Conservation (phyloP, 2,888 invertebrate species). For the Octonoba sinensis region DNA sequence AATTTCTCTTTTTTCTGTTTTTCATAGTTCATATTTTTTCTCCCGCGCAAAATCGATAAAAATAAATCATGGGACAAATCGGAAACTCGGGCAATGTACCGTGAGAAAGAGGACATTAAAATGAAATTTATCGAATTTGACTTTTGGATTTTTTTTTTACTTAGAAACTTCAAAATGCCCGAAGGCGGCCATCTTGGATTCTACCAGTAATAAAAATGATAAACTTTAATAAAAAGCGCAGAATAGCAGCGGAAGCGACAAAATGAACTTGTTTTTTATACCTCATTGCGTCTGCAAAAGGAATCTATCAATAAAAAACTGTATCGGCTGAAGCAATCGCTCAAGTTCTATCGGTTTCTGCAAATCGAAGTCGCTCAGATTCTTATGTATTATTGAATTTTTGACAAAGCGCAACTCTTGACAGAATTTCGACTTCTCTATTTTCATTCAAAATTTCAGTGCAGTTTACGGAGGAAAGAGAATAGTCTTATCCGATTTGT, state of each 20-base stretch:
- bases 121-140: conserved; percentile 63
- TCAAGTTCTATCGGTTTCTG: neutral
- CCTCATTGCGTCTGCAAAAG: conserved; percentile 22
- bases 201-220: conserved; percentile 53
- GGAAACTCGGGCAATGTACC: conserved; percentile 61
- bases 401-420: conserved; percentile 8
- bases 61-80: conserved; percentile 60
- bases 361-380: conserved; percentile 22
- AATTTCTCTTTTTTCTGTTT: conserved; percentile 12
- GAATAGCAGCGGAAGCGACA: conserved; percentile 42
- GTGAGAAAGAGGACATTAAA: conserved; percentile 62
- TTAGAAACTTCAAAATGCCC: conserved; percentile 33
- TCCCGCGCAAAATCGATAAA: conserved; percentile 48
- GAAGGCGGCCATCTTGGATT: conserved; percentile 44
- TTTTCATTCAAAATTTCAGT: too few relatives aligned
- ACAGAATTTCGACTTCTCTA: too few relatives aligned
- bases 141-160: conserved; percentile 19
- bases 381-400: conserved; percentile 31
- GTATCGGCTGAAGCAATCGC: conserved; percentile 28
- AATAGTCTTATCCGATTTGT: too few relatives aligned
- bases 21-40: conserved; percentile 35
- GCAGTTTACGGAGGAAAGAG: too few relatives aligned
- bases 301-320: conserved; percentile 43
- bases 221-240: conserved; percentile 62
- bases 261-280: conserved; percentile 58